phyloP scores from a whole-genome alignment of 2,113 vertebrate species.

The Lepidothrix coronata region DNA sequence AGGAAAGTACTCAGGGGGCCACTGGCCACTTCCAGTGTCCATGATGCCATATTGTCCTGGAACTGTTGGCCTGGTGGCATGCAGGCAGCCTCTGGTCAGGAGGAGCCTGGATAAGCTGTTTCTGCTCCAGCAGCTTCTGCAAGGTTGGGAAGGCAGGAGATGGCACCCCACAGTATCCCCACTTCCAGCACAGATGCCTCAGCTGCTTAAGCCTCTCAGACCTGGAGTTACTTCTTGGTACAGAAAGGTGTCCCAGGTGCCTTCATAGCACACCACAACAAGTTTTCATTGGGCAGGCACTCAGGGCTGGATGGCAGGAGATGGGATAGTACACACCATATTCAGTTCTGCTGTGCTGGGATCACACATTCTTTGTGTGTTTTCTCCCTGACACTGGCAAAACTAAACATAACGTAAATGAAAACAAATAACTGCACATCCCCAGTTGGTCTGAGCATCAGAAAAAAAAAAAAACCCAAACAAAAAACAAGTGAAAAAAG shows the following conservation, averaged over 20 bases:
- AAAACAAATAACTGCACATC: not conserved
- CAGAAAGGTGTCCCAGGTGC: not conserved
- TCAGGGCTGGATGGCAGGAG: not conserved
- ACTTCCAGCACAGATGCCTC: not conserved
- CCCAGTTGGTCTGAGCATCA: not conserved
- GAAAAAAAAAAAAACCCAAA: not conserved
- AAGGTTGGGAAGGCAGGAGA: not conserved
- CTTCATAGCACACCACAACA: not conserved
- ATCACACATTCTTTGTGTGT: not conserved
- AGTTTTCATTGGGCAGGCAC: not conserved
- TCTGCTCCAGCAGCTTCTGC: not conserved
- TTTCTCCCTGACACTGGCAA: not conserved
- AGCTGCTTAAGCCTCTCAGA: not conserved
- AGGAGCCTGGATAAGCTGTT: not conserved
- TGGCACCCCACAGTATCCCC: not conserved
- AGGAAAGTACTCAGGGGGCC: not conserved
- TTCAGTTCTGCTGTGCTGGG: not conserved
- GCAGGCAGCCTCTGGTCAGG: not conserved
- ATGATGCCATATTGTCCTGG: accelerated
- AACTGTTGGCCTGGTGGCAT: not conserved
- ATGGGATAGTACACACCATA: accelerated
- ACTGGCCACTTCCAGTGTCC: not conserved
- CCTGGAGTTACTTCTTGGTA: not conserved
- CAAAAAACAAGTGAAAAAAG: not conserved
- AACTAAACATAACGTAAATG: not conserved